Percentiles rank a stretch among this genome's conserved stretches.
These are phyloP conservation scores for Cepaea hortensis DNA, from an alignment of 2,888 invertebrate species.

Conservation along the genomic window DNA sequence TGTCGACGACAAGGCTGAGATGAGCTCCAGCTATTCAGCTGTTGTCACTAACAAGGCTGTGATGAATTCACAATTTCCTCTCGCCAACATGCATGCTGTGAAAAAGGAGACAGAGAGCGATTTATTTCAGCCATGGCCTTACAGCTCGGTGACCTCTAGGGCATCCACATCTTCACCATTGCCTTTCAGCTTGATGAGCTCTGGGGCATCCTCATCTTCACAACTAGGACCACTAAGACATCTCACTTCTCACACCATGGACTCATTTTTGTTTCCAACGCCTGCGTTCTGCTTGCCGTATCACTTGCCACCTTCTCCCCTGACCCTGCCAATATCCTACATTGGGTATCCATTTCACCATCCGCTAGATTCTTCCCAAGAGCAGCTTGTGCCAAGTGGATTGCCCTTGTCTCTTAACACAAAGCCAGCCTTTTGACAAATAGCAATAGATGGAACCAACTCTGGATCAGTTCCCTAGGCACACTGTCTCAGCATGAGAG, in stretches of 20 bases:
- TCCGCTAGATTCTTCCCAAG: slow-evolving; percentile 5
- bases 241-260: slow-evolving; percentile 23
- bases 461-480: not conserved
- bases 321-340: slow-evolving; percentile 29
- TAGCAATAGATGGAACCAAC: not conserved
- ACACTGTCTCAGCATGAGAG: too few relatives aligned
- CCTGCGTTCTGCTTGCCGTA: slow-evolving; percentile 32
- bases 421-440: not conserved
- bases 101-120: not conserved
- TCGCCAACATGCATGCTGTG: slow-evolving; percentile 36
- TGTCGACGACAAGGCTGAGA: not conserved
- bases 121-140: not conserved
- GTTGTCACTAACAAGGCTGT: too few relatives aligned
- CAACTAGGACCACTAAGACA: slow-evolving; percentile 4
- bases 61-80: slow-evolving; percentile 28
- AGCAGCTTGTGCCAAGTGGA: not conserved
- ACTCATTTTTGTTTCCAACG: slow-evolving; percentile 33
- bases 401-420: slow-evolving; percentile 22
- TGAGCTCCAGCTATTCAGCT: not conserved
- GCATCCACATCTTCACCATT: not conserved
- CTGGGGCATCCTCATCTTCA: slow-evolving; percentile 16
- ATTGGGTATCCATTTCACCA: slow-evolving; percentile 27
- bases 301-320: slow-evolving; percentile 33
- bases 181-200: not conserved
- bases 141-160: slow-evolving; percentile 1